These are phyloP conservation scores for Polydesmus complanatus DNA, from an alignment of 2,888 invertebrate genomes.

Conservation along the genomic window DNA sequence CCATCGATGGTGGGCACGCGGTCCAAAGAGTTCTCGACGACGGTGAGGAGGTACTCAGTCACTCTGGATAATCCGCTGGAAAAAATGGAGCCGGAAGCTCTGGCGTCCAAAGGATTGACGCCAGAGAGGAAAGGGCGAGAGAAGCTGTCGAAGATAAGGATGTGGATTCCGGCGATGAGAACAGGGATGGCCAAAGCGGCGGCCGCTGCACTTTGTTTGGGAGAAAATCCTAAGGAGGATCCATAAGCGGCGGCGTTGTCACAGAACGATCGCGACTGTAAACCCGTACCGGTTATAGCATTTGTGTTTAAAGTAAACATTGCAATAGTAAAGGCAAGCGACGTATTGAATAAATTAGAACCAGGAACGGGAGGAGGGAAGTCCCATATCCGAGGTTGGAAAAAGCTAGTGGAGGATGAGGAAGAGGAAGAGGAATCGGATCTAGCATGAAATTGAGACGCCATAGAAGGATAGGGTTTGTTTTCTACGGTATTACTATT, in stretches of 20 bases:
- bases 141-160: slow-evolving; percentile 18
- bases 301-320: slow-evolving; percentile 22
- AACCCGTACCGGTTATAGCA: slow-evolving; percentile 20
- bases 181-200: slow-evolving; percentile 17
- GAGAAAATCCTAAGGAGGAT: slow-evolving; percentile 9
- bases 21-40: slow-evolving; percentile 20
- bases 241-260: background rate
- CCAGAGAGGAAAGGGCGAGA: slow-evolving; percentile 16
- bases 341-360: slow-evolving; percentile 23
- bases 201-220: slow-evolving; percentile 16
- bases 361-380: slow-evolving; percentile 8
- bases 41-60: slow-evolving; percentile 16
- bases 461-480: no score
- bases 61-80: slow-evolving; percentile 15
- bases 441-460: no score
- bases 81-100: slow-evolving; percentile 11
- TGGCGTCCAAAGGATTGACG: slow-evolving; percentile 10
- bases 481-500: no score
- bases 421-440: no score
- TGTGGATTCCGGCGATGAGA: slow-evolving; percentile 17
- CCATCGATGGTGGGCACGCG: slow-evolving; percentile 24
- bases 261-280: no score
- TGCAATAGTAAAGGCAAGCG: slow-evolving; percentile 24
- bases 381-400: slow-evolving; percentile 4
- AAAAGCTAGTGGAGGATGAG: background rate